These are phyloP conservation scores for Drepana arcuata DNA, from an alignment of 1,140 invertebrate species.

Conservation along the genomic window DNA sequence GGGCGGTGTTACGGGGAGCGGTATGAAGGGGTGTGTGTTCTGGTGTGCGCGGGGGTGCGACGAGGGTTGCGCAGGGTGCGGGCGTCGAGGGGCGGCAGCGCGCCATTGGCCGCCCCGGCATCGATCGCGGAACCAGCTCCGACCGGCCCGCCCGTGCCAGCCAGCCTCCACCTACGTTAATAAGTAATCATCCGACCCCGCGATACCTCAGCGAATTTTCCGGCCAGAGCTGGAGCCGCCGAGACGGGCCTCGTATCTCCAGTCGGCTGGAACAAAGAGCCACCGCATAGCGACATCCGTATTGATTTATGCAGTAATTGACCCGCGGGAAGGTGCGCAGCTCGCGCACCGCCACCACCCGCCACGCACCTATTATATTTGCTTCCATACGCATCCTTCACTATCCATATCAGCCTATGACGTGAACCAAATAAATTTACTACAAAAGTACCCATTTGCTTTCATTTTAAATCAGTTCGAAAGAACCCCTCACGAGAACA, in stretches of 20 bases:
- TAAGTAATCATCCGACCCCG: slow-evolving; percentile 70
- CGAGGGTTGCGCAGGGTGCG: slow-evolving; percentile 52
- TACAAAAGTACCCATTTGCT: no score
- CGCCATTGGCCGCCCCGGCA: slow-evolving; percentile 66
- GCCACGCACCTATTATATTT: slow-evolving; percentile 40
- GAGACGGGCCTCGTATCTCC: slow-evolving; percentile 63
- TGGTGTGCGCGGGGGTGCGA: slow-evolving; percentile 29
- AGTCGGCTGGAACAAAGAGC: slow-evolving; percentile 64
- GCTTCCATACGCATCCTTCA: slow-evolving; percentile 38
- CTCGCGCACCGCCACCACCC: slow-evolving; percentile 44
- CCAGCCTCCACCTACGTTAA: slow-evolving; percentile 71
- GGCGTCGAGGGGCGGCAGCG: slow-evolving; percentile 42
- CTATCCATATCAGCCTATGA: no score
- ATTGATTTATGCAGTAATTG: slow-evolving; percentile 70
- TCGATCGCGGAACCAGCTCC: slow-evolving; percentile 62
- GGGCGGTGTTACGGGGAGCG: slow-evolving; percentile 49
- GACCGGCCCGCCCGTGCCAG: slow-evolving; percentile 59
- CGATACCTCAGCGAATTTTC: slow-evolving; percentile 65
- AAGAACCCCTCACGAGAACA: no score
- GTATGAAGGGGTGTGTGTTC: no score
- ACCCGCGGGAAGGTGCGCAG: slow-evolving; percentile 60
- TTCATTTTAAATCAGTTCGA: no score
- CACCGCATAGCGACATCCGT: slow-evolving; percentile 62
- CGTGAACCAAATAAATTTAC: no score
- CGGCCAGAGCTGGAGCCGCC: slow-evolving; percentile 60